phyloP scores from a whole-genome alignment of 2,113 vertebrate species.

The Crotalus horridus region DNA sequence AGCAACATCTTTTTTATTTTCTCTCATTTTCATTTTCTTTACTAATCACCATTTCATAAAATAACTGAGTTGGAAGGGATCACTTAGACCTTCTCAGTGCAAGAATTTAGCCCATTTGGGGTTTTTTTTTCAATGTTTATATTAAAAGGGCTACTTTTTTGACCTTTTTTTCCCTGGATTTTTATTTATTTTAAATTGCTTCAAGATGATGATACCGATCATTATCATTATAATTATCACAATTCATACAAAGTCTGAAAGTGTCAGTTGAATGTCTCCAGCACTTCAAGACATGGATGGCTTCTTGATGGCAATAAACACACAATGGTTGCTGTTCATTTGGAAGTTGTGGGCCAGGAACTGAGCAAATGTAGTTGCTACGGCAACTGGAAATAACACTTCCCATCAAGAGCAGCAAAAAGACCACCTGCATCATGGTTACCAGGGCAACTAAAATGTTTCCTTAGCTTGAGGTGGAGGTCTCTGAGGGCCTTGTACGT shows the following conservation, averaged over 20 bases:
- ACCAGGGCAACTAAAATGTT: background rate
- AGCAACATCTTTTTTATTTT: background rate
- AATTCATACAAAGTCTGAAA: background rate
- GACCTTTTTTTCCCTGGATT: background rate
- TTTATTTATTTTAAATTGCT: background rate
- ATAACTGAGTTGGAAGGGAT: background rate
- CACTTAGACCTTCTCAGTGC: background rate
- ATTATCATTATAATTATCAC: background rate
- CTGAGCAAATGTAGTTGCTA: background rate
- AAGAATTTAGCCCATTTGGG: background rate
- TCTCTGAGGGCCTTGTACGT: background rate
- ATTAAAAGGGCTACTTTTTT: background rate
- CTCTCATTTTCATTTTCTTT: background rate
- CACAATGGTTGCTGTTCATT: background rate
- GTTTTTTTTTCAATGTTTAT: background rate
- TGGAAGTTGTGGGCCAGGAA: background rate
- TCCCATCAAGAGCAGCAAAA: background rate
- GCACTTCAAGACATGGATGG: background rate
- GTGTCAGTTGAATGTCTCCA: background rate
- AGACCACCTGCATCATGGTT: background rate
- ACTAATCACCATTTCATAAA: background rate
- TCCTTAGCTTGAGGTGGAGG: background rate
- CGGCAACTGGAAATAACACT: background rate
- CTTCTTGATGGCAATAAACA: background rate
- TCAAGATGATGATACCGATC: background rate